phyloP scores from a whole-genome alignment of 2,797 vertebrate genomes.

The Sparus aurata region DNA sequence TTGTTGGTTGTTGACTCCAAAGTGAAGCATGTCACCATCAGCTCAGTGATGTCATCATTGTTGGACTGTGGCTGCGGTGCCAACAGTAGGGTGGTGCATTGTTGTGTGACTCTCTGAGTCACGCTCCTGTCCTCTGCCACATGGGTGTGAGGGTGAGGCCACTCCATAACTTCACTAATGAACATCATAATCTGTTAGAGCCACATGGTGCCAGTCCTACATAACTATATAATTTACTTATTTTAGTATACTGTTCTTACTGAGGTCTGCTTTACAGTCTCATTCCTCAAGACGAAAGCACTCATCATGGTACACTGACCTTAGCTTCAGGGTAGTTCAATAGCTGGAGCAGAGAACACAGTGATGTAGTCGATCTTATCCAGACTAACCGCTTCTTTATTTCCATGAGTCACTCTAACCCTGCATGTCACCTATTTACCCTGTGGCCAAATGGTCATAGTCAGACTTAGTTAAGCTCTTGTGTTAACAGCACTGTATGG shows the following conservation, averaged over 20 bases:
- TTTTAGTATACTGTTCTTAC: conserved; percentile 33
- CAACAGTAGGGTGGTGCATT: conserved; percentile 61
- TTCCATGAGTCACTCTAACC: conserved; percentile 42
- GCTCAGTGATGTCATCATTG: conserved; percentile 58
- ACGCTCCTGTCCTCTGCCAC: conserved; percentile 57
- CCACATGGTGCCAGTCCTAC: conserved; percentile 35
- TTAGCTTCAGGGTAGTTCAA: conserved; percentile 16
- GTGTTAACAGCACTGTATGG: conserved; percentile 6
- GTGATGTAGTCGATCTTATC: conserved; percentile 6
- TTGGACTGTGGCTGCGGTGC: conserved; percentile 53
- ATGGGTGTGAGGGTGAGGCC: conserved; percentile 62
- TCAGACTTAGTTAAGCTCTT: conserved; percentile 5
- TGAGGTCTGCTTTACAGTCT: conserved; percentile 28
- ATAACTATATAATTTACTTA: conserved; percentile 28
- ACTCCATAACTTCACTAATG: conserved; percentile 48
- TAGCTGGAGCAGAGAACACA: conserved; percentile 17
- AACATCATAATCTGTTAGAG: conserved; percentile 51
- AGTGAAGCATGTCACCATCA: conserved; percentile 58
- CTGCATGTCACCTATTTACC: conserved; percentile 14
- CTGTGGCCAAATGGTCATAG: background rate
- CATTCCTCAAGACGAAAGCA: conserved; percentile 8
- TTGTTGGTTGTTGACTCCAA: conserved; percentile 45
- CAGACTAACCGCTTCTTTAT: conserved; percentile 19
- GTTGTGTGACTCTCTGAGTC: conserved; percentile 64
- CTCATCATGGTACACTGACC: conserved; percentile 20